Evolutionary conservation across 2,113 vertebrate species (phyloP).

Genomic region (Ptychochromis oligacanthus): DNA sequence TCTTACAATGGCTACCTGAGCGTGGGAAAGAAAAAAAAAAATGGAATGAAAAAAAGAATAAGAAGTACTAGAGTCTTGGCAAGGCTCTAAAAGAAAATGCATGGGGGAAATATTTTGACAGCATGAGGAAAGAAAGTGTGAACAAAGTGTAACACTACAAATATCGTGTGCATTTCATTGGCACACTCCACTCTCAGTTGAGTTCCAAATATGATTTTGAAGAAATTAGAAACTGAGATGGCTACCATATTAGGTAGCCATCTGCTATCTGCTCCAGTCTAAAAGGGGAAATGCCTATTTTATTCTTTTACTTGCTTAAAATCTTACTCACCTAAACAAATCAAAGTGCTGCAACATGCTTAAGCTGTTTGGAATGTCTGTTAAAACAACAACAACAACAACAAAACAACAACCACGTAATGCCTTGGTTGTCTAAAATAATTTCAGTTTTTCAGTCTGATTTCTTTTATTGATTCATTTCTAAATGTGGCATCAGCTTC

Average conservation of each 20-base stretch:
- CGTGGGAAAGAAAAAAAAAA: conserved; percentile 12
- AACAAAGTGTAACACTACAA: conserved; percentile 55
- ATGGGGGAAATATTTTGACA: conserved; percentile 53
- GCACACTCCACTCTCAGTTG: background rate
- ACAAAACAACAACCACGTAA: too few species aligned
- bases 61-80: conserved; percentile 10
- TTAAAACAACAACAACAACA: too few species aligned
- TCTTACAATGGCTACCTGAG: conserved; percentile 38
- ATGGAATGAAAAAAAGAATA: background rate
- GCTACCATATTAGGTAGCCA: conserved; percentile 7
- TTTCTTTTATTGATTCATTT: background rate
- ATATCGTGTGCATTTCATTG: conserved; percentile 27
- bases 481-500: background rate
- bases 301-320: background rate
- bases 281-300: too few species aligned
- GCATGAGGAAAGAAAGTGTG: conserved; percentile 43
- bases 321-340: background rate
- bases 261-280: background rate
- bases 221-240: conserved; percentile 6
- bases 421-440: background rate
- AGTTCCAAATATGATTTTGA: conserved; percentile 34
- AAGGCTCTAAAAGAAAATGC: conserved; percentile 13
- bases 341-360: background rate
- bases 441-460: background rate
- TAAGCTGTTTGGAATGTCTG: background rate